phyloP scores from a whole-genome alignment of 2,797 vertebrate genomes.

The Gallinago nigripennis region DNA sequence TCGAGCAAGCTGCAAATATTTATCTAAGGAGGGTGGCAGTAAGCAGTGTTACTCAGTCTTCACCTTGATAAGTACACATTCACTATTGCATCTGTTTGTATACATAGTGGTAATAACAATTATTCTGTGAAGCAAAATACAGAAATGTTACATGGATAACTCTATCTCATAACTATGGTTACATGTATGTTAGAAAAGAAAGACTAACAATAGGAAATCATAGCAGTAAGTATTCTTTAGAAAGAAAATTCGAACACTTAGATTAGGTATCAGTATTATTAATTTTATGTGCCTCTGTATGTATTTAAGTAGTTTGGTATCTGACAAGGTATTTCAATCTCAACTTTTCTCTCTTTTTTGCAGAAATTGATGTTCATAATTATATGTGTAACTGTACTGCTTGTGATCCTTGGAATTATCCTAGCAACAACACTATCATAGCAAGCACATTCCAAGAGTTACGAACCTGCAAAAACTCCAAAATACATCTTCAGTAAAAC shows the following conservation, averaged over 20 bases:
- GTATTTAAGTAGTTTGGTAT: background rate
- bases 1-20: conserved; percentile 6
- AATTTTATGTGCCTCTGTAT: background rate
- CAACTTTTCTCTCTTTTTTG: conserved; percentile 62
- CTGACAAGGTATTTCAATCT: background rate
- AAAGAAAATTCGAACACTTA: background rate
- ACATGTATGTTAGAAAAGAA: background rate
- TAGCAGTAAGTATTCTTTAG: background rate
- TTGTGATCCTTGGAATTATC: conserved; percentile 86
- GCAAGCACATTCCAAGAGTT: conserved; percentile 36
- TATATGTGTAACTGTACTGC: conserved; percentile 79
- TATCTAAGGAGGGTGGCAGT: background rate
- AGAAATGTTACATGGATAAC: background rate
- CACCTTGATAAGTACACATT: background rate
- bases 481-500: background rate
- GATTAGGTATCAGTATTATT: background rate
- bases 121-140: background rate
- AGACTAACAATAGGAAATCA: background rate
- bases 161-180: background rate
- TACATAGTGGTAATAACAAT: background rate
- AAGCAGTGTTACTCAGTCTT: background rate
- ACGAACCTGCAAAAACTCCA: background rate
- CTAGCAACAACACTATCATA: conserved; percentile 78
- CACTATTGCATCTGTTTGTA: background rate
- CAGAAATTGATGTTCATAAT: conserved; percentile 87